phyloP scores from a whole-genome alignment of 2,113 vertebrate species.

The Alexandromys fortis region DNA sequence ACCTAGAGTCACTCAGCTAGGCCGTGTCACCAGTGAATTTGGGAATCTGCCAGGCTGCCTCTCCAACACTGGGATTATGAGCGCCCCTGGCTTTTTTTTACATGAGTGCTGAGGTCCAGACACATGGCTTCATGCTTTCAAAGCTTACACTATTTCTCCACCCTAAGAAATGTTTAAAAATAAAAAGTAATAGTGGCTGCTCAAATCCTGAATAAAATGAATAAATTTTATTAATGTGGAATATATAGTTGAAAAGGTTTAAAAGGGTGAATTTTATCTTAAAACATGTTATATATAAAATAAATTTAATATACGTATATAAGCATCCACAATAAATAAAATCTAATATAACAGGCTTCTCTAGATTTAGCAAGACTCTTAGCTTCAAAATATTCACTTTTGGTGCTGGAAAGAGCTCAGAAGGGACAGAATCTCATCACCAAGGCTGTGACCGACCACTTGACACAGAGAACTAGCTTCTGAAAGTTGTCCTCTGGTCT shows the following conservation, averaged over 20 bases:
- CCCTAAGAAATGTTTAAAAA: neutral
- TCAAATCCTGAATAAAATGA: neutral
- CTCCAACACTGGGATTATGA: neutral
- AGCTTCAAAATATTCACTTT: neutral
- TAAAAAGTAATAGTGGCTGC: neutral
- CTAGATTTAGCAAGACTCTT: neutral
- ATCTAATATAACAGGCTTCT: neutral
- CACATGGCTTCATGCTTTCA: neutral
- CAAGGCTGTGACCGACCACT: neutral
- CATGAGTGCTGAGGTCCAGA: no score
- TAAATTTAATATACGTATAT: neutral
- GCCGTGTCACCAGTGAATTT: neutral
- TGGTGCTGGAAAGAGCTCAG: neutral
- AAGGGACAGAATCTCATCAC: neutral
- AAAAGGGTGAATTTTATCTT: slow-evolving; percentile 14
- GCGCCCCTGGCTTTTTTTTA: neutral
- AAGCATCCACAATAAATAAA: neutral
- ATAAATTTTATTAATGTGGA: neutral
- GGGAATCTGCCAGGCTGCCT: neutral
- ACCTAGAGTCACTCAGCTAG: neutral
- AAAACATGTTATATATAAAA: neutral
- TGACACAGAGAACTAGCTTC: neutral
- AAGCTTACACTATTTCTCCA: neutral
- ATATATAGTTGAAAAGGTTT: neutral
- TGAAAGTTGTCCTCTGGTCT: neutral